Evolutionary conservation across 2,888 invertebrate genomes (phyloP).

Genomic region (Oligia fasciuncula): DNA sequence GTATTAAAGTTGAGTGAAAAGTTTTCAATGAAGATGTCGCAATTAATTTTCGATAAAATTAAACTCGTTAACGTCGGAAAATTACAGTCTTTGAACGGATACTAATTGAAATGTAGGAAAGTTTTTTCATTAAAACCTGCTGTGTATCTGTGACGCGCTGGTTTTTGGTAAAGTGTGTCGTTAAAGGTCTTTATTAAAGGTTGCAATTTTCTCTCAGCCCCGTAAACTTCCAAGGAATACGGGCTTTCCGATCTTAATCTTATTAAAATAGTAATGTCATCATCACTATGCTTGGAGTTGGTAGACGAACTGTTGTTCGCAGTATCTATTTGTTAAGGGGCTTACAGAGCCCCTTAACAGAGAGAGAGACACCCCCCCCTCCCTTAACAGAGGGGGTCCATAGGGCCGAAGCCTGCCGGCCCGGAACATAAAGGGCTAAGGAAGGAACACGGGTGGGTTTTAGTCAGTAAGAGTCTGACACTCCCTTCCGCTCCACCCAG

Average conservation of each 20-base stretch:
- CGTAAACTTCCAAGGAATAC: not conserved
- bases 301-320: not conserved
- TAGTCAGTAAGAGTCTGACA: too few relatives aligned
- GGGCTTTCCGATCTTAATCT: not conserved
- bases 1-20: conserved; percentile 85
- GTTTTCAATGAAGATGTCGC: conserved; percentile 89
- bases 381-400: too few relatives aligned
- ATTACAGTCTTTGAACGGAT: conserved; percentile 84
- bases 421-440: too few relatives aligned
- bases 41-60: conserved; percentile 90
- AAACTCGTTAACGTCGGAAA: conserved; percentile 88
- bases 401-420: too few relatives aligned
- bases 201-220: not conserved
- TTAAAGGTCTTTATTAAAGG: conserved; percentile 31
- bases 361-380: too few relatives aligned
- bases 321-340: not conserved
- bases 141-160: conserved; percentile 67
- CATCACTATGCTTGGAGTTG: not conserved
- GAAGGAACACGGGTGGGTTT: too few relatives aligned
- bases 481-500: too few relatives aligned
- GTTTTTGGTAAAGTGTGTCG: conserved; percentile 49
- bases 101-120: conserved; percentile 86
- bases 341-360: too few relatives aligned
- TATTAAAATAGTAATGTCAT: conserved; percentile 11
- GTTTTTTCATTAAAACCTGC: conserved; percentile 85